phyloP scores from a whole-genome alignment of 2,113 vertebrate genomes.

The Cheilinus undulatus region DNA sequence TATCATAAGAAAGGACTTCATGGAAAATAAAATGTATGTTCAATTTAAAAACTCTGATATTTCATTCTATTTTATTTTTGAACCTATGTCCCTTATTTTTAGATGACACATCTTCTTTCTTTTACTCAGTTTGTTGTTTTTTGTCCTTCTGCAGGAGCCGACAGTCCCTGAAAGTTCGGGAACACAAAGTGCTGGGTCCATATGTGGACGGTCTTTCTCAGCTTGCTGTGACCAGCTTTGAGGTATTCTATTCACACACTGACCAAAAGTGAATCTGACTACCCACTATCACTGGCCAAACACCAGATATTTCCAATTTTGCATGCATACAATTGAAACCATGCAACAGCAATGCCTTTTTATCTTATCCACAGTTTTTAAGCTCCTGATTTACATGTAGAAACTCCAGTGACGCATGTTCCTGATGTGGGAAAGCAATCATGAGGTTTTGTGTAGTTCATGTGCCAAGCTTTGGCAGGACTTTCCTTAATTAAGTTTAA shows the following conservation, averaged over 20 bases:
- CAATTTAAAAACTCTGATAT: neutral
- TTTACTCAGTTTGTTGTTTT: neutral
- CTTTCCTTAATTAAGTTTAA: constrained; percentile 68
- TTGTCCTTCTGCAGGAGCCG: constrained; percentile 84
- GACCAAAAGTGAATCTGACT: neutral
- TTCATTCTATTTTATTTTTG: neutral
- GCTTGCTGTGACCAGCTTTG: constrained; percentile 94
- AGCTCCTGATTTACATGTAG: constrained; percentile 28
- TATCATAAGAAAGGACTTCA: neutral
- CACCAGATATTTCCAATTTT: constrained; percentile 21
- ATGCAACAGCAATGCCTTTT: neutral
- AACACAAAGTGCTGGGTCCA: constrained; percentile 97
- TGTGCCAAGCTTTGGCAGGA: constrained; percentile 67
- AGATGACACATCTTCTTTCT: neutral
- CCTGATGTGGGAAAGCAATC: constrained; percentile 51
- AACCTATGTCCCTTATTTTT: constrained; percentile 1
- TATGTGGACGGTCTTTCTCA: constrained; percentile 98
- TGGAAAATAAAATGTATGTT: neutral
- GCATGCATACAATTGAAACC: constrained; percentile 4
- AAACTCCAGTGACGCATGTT: constrained; percentile 49
- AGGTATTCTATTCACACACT: constrained; percentile 81
- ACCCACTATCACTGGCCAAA: constrained; percentile 1
- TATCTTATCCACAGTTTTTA: constrained; percentile 9
- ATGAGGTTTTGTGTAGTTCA: constrained; percentile 36
- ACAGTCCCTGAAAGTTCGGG: constrained; percentile 95